These are phyloP conservation scores for Artemia franciscana DNA, from an alignment of 1,140 invertebrate species.

Conservation along the genomic window DNA sequence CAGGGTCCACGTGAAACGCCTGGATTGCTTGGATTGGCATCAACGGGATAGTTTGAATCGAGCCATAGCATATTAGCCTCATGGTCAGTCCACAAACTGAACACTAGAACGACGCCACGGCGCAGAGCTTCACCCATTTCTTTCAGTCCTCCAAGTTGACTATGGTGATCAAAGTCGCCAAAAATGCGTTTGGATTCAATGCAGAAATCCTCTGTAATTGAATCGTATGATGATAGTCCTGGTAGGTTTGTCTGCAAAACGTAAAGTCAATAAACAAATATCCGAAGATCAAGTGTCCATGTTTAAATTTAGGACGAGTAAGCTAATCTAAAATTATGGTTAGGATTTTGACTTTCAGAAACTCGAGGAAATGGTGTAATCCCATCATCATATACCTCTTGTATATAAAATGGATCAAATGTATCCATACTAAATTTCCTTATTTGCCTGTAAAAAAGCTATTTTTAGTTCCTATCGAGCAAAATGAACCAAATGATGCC, in stretches of 20 bases:
- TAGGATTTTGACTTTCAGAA: too few species aligned
- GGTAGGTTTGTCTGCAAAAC: constrained; percentile 1
- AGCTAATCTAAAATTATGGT: too few species aligned
- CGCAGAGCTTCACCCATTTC: constrained; percentile 10
- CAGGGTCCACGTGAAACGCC: constrained; percentile 11
- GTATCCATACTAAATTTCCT: too few species aligned
- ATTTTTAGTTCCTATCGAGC: too few species aligned
- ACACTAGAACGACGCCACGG: constrained; percentile 10
- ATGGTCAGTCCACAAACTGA: constrained; percentile 13
- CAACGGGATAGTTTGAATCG: constrained; percentile 10
- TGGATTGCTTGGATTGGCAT: constrained; percentile 8
- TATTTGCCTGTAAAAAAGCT: too few species aligned
- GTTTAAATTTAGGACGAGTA: too few species aligned
- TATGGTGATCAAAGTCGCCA: constrained; percentile 8
- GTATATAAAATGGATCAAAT: too few species aligned
- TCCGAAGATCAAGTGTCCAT: too few species aligned
- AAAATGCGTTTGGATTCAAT: constrained; percentile 7
- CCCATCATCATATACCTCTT: too few species aligned
- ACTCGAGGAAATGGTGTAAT: too few species aligned
- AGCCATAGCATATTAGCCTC: constrained; percentile 12
- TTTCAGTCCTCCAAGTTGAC: constrained; percentile 8
- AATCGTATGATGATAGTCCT: constrained; percentile 9
- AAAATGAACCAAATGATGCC: too few species aligned
- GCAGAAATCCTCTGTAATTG: constrained; percentile 11
- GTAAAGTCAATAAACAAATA: too few species aligned